Evolutionary conservation across 2,888 invertebrate species (phyloP), one percentile per base, ranked within the genome.

Genomic region (Prosopocoilus inquinatus): DNA sequence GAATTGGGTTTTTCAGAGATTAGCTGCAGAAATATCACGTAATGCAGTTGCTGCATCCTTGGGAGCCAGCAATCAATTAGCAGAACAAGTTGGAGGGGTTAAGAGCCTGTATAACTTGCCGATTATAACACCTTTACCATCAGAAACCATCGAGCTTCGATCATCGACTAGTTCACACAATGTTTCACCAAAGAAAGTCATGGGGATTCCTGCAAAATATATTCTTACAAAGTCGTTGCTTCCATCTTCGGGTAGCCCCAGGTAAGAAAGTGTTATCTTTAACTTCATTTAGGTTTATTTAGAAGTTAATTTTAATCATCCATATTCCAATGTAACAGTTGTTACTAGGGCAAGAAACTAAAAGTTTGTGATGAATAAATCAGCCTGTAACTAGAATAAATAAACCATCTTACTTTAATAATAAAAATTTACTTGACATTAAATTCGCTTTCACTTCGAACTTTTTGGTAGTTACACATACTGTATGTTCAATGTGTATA

Each of bases 1-100:
- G n/a, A n/a, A 11, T 11, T 12, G n/a, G 15, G 11, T 9, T 41
- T 41, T 41, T 11, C 73, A 87, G 86, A 82, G 87, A 57, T 77
- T 88, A 47, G 82, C 86, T 0, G 80, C 86, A 50, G 88, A 88
- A 75, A 85, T 87, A 76, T 84, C 87, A 2, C 82, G 86, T 53
- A 87, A 86, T 74, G 82, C 85, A 0, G 80, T 84, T 16, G 78
- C 83, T n/a, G 82, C 83, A 43, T 81, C 81, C 0, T 74, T 75
- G 20, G 69, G 68, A 7, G 60, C 63, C n/a, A 58, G 61, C 47
- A 50, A 58, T 50, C 64, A 51, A 67, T 32, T 59, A 65, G 45
- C 61, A 52, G 47, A 62, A 41, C 55, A 62, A 7, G 60, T 70
- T 8, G 69, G 67, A 3, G 62, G 72, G 12, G 68, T 69, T 0